Evolutionary conservation across 2,113 vertebrate genomes (phyloP).

Genomic region (Polypterus senegalus): DNA sequence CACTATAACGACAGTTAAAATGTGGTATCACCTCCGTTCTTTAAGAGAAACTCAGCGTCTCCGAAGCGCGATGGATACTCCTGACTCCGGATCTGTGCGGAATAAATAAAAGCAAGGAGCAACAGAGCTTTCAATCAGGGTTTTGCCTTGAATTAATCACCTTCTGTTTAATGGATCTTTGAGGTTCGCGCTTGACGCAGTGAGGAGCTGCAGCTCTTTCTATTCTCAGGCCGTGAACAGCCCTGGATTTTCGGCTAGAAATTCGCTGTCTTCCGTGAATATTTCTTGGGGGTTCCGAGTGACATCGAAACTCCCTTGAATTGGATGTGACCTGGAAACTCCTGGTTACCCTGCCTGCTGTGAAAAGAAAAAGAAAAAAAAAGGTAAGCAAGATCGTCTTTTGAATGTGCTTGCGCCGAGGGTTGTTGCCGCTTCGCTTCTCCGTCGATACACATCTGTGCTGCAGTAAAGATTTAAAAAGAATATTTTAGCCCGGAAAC

Average conservation of each 20-base stretch:
- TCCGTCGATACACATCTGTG: conserved; percentile 5
- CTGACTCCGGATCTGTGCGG: conserved; percentile 28
- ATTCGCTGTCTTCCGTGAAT: conserved; percentile 26
- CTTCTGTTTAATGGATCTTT: conserved; percentile 44
- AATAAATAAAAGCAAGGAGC: conserved; percentile 34
- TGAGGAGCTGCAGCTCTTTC: conserved; percentile 56
- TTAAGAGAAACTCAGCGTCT: conserved; percentile 21
- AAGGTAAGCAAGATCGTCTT: conserved; percentile 41
- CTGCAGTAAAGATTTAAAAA: not conserved
- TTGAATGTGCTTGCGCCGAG: conserved; percentile 8
- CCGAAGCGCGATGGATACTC: conserved; percentile 24
- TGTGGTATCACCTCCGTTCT: conserved; percentile 43
- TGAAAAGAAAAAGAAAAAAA: conserved; percentile 42
- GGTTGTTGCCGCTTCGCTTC: conserved; percentile 1
- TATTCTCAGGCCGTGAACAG: conserved; percentile 39
- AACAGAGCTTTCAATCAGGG: conserved; percentile 32
- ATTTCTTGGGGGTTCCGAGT: conserved; percentile 32
- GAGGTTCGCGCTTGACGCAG: conserved; percentile 63
- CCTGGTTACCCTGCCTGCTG: conserved; percentile 22
- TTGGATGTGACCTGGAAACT: conserved; percentile 27
- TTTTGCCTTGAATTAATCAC: conserved; percentile 46
- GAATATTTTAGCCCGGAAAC: no score
- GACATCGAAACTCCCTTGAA: conserved; percentile 33
- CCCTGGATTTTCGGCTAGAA: conserved; percentile 45
- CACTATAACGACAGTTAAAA: conserved; percentile 33